These are phyloP conservation scores for Pholis gunnellus DNA, from an alignment of 2,113 vertebrate genomes.

Conservation along the genomic window DNA sequence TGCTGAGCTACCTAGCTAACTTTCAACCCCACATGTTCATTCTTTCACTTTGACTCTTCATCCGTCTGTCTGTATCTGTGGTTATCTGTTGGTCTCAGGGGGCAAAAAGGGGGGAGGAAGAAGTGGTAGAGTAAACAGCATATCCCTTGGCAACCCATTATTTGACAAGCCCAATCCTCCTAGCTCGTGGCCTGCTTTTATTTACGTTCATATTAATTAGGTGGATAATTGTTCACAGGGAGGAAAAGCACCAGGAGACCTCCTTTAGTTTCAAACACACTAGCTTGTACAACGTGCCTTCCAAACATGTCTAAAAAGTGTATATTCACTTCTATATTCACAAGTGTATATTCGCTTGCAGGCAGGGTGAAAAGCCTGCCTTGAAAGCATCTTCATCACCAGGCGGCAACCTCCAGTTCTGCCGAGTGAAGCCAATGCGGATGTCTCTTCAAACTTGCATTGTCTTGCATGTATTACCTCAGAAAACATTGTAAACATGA, in stretches of 20 bases:
- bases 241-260: constrained; percentile 29
- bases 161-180: constrained; percentile 27
- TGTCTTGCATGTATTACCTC: no score
- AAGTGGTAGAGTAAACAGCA: constrained; percentile 13
- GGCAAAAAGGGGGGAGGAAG: not conserved
- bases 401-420: no score
- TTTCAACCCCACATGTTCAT: constrained; percentile 35
- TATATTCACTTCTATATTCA: no score
- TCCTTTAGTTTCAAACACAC: not conserved
- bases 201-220: constrained; percentile 70
- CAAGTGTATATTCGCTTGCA: not conserved
- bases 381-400: not conserved
- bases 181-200: constrained; percentile 39
- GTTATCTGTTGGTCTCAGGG: constrained; percentile 66
- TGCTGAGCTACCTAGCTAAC: constrained; percentile 9
- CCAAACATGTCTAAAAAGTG: not conserved
- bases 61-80: constrained; percentile 65
- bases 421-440: no score
- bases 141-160: constrained; percentile 69
- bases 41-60: constrained; percentile 43
- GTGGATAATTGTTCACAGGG: constrained; percentile 29
- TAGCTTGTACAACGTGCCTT: not conserved
- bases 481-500: no score
- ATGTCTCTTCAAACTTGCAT: no score
- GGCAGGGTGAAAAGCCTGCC: not conserved